Evolutionary conservation across 2,888 invertebrate species (phyloP).

Genomic region (Smittia sp.): DNA sequence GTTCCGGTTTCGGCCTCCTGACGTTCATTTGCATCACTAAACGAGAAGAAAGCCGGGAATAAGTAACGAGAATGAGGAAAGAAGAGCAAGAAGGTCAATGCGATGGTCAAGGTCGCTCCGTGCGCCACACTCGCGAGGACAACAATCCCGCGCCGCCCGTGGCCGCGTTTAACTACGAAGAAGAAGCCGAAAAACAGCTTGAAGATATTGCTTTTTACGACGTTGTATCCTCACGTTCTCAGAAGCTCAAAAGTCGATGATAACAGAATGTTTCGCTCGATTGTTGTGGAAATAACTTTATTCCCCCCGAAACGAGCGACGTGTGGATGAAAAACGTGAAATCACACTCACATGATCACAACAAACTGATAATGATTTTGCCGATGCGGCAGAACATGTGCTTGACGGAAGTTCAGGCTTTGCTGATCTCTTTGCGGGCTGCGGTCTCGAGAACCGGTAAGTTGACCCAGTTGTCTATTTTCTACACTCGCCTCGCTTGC

Average conservation of each 20-base stretch:
- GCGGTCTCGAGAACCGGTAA: constrained; percentile 16
- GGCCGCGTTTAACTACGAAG: too few relatives aligned
- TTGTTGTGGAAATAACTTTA: not conserved
- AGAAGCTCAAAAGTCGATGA: not conserved
- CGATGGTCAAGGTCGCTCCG: not conserved
- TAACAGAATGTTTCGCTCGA: not conserved
- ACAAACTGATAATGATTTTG: not conserved
- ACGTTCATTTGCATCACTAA: constrained; percentile 8
- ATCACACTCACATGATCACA: not conserved
- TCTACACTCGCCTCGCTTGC: not conserved
- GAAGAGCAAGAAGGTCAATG: not conserved
- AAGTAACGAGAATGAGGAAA: not conserved
- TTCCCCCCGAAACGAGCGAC: not conserved
- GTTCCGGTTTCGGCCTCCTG: not conserved
- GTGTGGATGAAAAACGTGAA: not conserved
- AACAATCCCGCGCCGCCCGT: not conserved
- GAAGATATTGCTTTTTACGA: too few relatives aligned
- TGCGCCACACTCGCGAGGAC: not conserved
- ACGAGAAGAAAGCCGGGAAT: not conserved
- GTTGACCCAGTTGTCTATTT: constrained; percentile 26
- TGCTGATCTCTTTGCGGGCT: too few relatives aligned
- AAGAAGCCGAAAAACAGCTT: too few relatives aligned
- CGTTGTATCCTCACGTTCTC: not conserved
- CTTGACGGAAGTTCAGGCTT: not conserved
- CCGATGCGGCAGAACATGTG: not conserved